Evolutionary conservation across 2,797 vertebrate genomes (phyloP), one percentile per base, ranked within the genome.

Genomic region (Hoplostethus mediterraneus): DNA sequence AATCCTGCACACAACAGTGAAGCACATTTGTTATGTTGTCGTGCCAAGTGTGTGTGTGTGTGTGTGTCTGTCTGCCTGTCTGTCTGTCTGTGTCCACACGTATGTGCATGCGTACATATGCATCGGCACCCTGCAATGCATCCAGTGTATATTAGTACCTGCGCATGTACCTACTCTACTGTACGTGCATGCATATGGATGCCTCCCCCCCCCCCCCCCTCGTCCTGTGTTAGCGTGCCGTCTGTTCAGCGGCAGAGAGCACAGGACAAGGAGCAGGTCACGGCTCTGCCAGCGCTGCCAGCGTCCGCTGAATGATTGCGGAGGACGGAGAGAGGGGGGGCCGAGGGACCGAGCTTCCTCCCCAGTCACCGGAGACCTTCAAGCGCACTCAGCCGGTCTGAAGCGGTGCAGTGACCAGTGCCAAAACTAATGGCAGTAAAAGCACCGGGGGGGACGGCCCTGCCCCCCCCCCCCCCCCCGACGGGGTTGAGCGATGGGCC

Each of bases 1-100:
- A 77, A 76, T 79, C 83, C 74, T 82, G 87, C 87, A 89, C 83
- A 88, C 90, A 75, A 77, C 89, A 77, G 75, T 63, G 86, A 84
- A 67, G 87, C 90, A 86, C 93, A 94, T 90, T 91, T 89, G 90
- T 93, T 89, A 92, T 89, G 57, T 79, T 89, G 87, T 89, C 82
- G 74, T 53, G 64, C 49, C 10, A 72, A 52, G 48, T 49, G 71
- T 78, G 89, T 70, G 71, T 77, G 63, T 66, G 79, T 78, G 83
- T 38, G 69, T 70, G 13, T 63, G 70, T 56, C 80, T 55, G 72
- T 47, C n/a, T n/a, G n/a, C n/a, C n/a, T n/a, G n/a, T n/a, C n/a
- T n/a, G 38, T 53, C 45, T 44, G 13, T 28, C 38, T 42, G 73
- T 60, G 69, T 77, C 67, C 62, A 56, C 71, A 79, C 13, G 56